Conservation (phyloP, 2,113 vertebrate genomes). For the Daphoenositta chrysoptera region DNA sequence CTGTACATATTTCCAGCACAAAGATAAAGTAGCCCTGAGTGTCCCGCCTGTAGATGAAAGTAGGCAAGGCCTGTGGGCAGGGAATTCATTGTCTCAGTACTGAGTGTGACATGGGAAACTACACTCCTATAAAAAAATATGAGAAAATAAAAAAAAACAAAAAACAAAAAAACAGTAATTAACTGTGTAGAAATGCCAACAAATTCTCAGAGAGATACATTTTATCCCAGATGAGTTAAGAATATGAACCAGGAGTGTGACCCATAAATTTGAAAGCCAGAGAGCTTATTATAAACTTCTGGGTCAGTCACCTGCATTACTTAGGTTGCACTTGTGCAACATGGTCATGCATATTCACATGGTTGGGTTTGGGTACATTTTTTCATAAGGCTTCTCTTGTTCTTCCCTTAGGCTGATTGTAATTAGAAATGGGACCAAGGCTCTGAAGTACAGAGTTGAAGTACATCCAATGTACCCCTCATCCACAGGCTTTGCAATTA, state of each 20-base stretch:
- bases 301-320: not conserved
- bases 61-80: not conserved
- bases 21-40: not conserved
- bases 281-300: not conserved
- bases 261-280: not conserved
- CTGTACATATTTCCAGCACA: not conserved
- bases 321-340: not conserved
- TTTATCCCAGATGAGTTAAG: not conserved
- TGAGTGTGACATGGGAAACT: not conserved
- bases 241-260: not conserved
- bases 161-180: not conserved
- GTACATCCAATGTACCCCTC: not conserved
- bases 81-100: not conserved
- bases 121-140: not conserved
- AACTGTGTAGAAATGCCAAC: not conserved
- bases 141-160: not conserved
- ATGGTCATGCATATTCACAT: not conserved
- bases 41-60: not conserved
- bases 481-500: not conserved
- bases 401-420: not conserved
- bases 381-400: not conserved
- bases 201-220: not conserved
- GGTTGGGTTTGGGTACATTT: not conserved
- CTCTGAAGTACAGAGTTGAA: not conserved
- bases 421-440: not conserved